These are phyloP conservation scores for Sigmodon hispidus DNA, from an alignment of 2,113 vertebrate species.

Conservation along the genomic window DNA sequence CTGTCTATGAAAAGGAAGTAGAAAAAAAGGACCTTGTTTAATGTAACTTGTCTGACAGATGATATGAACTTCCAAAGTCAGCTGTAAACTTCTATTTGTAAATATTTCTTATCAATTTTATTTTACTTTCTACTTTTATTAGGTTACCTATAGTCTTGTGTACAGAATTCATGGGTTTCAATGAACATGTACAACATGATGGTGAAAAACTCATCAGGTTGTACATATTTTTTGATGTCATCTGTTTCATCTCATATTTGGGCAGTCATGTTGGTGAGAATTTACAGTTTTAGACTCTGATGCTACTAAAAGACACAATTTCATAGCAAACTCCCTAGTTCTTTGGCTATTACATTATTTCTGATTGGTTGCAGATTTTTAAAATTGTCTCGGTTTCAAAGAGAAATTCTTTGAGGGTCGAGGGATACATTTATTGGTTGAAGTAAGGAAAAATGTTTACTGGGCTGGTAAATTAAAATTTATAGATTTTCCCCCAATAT, in stretches of 20 bases:
- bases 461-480: not conserved
- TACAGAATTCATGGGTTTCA: too few relatives aligned
- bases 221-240: not conserved
- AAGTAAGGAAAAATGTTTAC: not conserved
- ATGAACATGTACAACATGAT: too few relatives aligned
- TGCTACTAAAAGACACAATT: not conserved
- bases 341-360: not conserved
- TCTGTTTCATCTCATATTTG: not conserved
- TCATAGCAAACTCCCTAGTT: not conserved
- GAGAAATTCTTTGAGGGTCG: too few relatives aligned
- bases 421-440: not conserved
- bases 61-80: not conserved
- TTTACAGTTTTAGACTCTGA: not conserved
- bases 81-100: not conserved
- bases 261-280: not conserved
- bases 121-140: not conserved
- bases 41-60: not conserved
- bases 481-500: not conserved
- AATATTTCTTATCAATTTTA: slow-evolving; percentile 16
- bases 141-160: not conserved
- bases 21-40: not conserved
- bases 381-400: not conserved
- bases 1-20: not conserved
- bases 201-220: not conserved
- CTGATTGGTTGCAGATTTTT: not conserved